Conservation (phyloP, 2,888 invertebrate species). For the Flexamia atlantica region DNA sequence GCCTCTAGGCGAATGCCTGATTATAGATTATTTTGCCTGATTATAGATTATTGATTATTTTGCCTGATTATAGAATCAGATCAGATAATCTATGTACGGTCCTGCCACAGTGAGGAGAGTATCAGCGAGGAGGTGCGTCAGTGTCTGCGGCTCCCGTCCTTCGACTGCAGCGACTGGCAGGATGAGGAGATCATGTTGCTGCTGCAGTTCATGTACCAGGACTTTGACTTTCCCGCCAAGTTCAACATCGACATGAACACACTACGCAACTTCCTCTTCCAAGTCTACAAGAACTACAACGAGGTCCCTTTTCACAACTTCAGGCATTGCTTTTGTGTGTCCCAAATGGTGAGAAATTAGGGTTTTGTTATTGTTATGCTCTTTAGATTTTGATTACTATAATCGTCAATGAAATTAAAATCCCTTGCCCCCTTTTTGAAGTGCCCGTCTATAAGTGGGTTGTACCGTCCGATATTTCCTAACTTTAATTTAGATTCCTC, state of each 20-base stretch:
- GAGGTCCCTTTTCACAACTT: constrained; percentile 94
- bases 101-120: constrained; percentile 78
- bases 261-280: constrained; percentile 84
- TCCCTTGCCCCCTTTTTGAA: too few species aligned
- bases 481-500: too few species aligned
- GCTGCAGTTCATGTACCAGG: constrained; percentile 89
- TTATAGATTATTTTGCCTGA: too few species aligned
- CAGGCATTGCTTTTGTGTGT: constrained; percentile 91
- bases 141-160: constrained; percentile 83
- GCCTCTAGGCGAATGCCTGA: too few species aligned
- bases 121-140: constrained; percentile 81
- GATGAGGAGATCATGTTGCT: constrained; percentile 88
- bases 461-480: too few species aligned
- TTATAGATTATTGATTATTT: too few species aligned
- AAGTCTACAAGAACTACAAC: constrained; percentile 89
- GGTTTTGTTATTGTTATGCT: too few species aligned
- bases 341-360: constrained; percentile 93
- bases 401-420: too few species aligned
- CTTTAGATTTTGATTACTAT: too few species aligned
- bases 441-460: too few species aligned
- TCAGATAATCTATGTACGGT: too few species aligned
- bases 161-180: constrained; percentile 90
- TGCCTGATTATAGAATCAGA: too few species aligned
- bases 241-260: constrained; percentile 86
- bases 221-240: constrained; percentile 85